Conservation (phyloP, 1,140 invertebrate genomes). For the Neodiprion fabricii region DNA sequence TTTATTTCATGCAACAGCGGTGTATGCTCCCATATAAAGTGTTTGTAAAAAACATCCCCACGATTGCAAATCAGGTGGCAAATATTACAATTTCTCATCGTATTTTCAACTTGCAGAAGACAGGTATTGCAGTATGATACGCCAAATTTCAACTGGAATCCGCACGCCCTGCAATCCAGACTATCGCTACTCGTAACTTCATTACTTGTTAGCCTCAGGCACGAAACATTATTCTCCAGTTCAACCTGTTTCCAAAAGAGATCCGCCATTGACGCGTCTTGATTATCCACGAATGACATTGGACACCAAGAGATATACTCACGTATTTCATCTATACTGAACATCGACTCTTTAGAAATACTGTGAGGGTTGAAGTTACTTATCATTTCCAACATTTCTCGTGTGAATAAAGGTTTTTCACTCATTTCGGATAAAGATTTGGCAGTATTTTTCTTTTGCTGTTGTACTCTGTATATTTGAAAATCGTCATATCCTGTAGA, state of each 20-base stretch:
- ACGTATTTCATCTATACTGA: no score
- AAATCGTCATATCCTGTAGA: no score
- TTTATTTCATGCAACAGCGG: background rate
- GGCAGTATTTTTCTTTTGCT: no score
- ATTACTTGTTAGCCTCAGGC: background rate
- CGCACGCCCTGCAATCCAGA: background rate
- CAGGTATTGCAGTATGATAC: background rate
- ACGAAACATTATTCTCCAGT: background rate
- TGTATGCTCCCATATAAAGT: background rate
- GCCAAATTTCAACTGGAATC: background rate
- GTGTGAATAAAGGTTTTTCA: no score
- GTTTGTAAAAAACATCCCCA: background rate
- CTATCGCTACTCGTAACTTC: background rate
- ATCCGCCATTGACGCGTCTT: background rate
- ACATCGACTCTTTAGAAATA: no score
- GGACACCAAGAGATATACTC: no score
- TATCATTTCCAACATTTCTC: no score
- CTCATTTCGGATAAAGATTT: no score
- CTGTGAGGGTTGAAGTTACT: no score
- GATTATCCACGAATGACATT: no score
- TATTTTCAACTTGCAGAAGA: background rate
- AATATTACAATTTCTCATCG: background rate
- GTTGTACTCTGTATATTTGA: no score
- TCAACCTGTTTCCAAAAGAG: background rate
- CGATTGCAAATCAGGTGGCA: background rate